Evolutionary conservation across 2,888 invertebrate genomes (phyloP).

Genomic region (Proisotoma minuta): DNA sequence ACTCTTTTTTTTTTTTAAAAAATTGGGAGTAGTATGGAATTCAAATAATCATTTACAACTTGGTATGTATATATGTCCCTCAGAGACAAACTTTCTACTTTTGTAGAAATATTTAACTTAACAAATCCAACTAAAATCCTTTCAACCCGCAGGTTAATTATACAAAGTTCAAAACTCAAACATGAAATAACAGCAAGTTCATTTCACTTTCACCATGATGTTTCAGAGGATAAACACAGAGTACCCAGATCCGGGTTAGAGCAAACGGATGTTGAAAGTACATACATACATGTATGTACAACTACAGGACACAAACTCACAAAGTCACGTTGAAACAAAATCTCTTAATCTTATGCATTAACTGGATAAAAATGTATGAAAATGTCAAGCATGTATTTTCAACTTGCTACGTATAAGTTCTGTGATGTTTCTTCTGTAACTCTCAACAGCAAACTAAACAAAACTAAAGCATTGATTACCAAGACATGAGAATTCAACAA

Average conservation of each 20-base stretch:
- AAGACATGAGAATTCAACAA: not conserved
- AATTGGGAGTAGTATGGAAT: too few relatives aligned
- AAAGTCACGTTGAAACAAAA: not conserved
- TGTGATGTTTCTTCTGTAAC: conserved; percentile 10
- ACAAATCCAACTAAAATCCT: not conserved
- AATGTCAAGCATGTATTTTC: not conserved
- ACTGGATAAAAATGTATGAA: not conserved
- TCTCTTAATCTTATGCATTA: not conserved
- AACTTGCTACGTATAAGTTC: not conserved
- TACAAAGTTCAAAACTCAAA: not conserved
- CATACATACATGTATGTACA: too few relatives aligned
- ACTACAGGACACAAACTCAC: too few relatives aligned
- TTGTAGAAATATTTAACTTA: too few relatives aligned
- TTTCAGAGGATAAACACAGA: too few relatives aligned
- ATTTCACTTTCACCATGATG: too few relatives aligned
- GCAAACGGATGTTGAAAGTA: too few relatives aligned
- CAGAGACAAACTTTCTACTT: too few relatives aligned
- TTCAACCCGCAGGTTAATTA: not conserved
- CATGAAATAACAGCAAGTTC: not conserved
- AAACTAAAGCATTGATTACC: not conserved
- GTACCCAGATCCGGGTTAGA: too few relatives aligned
- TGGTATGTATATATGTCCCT: too few relatives aligned
- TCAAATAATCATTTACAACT: too few relatives aligned
- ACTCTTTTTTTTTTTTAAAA: not conserved
- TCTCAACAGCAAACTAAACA: conserved; percentile 11